A percentile compares a stretch with the other conserved stretches of the same genome.
phyloP scores from a whole-genome alignment of 2,113 vertebrate genomes.

The Ceyx cyanopectus region DNA sequence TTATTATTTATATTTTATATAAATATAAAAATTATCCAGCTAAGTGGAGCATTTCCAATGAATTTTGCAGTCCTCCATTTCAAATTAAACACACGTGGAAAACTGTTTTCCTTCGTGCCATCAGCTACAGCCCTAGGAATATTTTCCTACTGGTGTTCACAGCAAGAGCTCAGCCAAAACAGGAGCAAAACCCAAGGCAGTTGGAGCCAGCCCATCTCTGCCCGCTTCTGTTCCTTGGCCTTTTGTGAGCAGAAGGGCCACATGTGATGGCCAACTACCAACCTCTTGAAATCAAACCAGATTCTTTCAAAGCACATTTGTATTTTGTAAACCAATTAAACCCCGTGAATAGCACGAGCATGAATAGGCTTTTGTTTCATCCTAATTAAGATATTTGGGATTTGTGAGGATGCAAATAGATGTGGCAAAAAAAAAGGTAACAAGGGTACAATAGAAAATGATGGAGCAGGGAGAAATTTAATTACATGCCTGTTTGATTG shows the following conservation, averaged over 20 bases:
- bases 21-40: too few relatives aligned
- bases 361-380: slow-evolving; percentile 56
- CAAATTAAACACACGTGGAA: not conserved
- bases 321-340: slow-evolving; percentile 63
- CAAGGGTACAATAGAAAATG: slow-evolving; percentile 43
- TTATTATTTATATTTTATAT: too few relatives aligned
- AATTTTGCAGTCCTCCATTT: not conserved
- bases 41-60: not conserved
- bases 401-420: slow-evolving; percentile 53
- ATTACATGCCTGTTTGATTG: slow-evolving; percentile 36
- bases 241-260: not conserved
- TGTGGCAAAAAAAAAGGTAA: slow-evolving; percentile 56
- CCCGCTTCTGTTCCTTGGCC: not conserved
- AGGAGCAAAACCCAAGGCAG: slow-evolving; percentile 9
- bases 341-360: slow-evolving; percentile 5
- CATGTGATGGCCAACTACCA: not conserved
- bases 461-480: slow-evolving; percentile 41
- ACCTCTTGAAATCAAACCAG: not conserved
- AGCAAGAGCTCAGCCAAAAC: not conserved
- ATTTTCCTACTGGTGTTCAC: slow-evolving; percentile 1
- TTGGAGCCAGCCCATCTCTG: slow-evolving; percentile 29
- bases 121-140: not conserved
- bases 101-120: not conserved
- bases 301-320: slow-evolving; percentile 51
- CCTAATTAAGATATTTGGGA: slow-evolving; percentile 48